Percentiles rank a stretch among this genome's conserved stretches.
Conservation (phyloP, 30 jellyfish, hydroid and myxozoan genomes). For the Chironex yamaguchii region DNA sequence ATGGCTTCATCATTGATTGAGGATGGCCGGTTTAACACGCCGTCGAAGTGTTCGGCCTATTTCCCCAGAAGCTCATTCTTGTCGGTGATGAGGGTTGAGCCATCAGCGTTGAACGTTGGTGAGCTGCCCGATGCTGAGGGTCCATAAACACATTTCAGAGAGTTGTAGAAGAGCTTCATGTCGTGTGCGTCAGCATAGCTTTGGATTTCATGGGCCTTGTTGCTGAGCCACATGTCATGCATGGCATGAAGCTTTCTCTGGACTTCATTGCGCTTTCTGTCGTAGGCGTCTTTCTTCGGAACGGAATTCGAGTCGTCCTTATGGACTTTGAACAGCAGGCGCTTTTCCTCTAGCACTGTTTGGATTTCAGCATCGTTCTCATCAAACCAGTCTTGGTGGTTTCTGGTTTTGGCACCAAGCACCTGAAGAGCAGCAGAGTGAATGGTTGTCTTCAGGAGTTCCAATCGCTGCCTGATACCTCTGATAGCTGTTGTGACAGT, state of each 20-base stretch:
- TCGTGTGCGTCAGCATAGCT: slow-evolving; percentile 5
- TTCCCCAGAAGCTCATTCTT: slow-evolving; percentile 1
- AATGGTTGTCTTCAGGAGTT: too few species aligned
- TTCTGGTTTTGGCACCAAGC: too few species aligned
- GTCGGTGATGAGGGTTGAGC: slow-evolving; percentile 44
- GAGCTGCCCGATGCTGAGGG: slow-evolving; percentile 9
- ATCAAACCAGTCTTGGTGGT: too few species aligned
- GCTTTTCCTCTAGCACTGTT: too few species aligned
- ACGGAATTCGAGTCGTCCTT: too few species aligned
- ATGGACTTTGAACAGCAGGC: too few species aligned
- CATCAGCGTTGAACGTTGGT: slow-evolving; percentile 1
- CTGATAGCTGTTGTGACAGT: background rate
- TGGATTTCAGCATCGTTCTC: too few species aligned
- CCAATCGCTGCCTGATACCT: background rate
- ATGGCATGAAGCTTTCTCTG: background rate
- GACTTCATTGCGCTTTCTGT: background rate
- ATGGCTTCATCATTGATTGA: slow-evolving; percentile 35
- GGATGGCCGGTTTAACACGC: slow-evolving; percentile 48
- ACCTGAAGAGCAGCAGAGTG: too few species aligned
- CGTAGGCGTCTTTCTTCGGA: background rate
- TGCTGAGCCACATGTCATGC: slow-evolving; percentile 19
- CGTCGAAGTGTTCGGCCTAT: slow-evolving; percentile 70
- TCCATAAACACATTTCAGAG: slow-evolving; percentile 33
- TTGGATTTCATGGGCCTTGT: slow-evolving; percentile 49
- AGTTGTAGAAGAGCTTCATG: background rate